Evolutionary conservation across 2,888 invertebrate species (phyloP), one percentile per base, ranked within the genome.

Genomic region (Chrysolina haemoptera): DNA sequence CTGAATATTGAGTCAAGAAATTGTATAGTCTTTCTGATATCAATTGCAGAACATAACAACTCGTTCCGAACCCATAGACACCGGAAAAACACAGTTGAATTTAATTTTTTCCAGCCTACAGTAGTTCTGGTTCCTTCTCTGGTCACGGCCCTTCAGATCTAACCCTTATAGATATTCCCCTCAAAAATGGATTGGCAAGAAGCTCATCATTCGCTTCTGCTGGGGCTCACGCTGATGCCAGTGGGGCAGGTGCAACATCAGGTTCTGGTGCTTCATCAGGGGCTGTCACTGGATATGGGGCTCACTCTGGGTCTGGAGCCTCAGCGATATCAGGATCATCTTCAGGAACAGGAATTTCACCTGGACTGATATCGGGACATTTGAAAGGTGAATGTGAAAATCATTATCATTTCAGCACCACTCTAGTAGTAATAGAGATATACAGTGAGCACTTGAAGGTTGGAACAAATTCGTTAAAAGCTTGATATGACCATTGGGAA

Each of bases 41-140:
- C n/a, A n/a, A n/a, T n/a, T n/a, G n/a, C n/a, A n/a, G n/a, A n/a
- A n/a, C n/a, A n/a, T n/a, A n/a, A n/a, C n/a, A n/a, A n/a, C n/a
- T n/a, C n/a, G n/a, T n/a, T n/a, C n/a, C n/a, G n/a, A n/a, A n/a
- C n/a, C n/a, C n/a, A n/a, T n/a, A n/a, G n/a, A n/a, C n/a, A n/a
- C n/a, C n/a, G n/a, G n/a, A n/a, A n/a, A n/a, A n/a, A n/a, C n/a
- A n/a, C 35, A 35, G 27, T 35, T n/a, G 14, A 14, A 46, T 35
- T 63, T 50, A 12, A n/a, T 12, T 14, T 68, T 69, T 68, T 71
- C 12, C 66, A 81, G 82, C 82, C 5, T 80, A 72, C 67, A 80
- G 81, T 68, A 78, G 80, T 62, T 78, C 82, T 6, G 77, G 80
- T 55, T 78, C 82, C 11, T 76, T 73, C 64, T 71, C 76, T 55